A percentile compares a stretch with the other conserved stretches of the same genome.
Conservation (phyloP, 2,888 invertebrate species). For the Brenthis daphne region DNA sequence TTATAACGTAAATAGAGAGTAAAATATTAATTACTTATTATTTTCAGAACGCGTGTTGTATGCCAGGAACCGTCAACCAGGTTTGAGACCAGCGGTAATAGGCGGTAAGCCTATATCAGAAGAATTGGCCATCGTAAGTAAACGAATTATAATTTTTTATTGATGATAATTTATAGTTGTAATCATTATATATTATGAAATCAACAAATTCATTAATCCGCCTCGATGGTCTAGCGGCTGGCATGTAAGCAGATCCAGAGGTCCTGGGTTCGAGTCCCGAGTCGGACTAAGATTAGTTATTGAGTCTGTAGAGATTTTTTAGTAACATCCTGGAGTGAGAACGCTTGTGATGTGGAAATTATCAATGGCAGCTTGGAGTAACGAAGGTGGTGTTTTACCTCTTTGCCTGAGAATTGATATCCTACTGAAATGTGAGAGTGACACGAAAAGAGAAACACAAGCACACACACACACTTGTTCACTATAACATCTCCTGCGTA, state of each 20-base stretch:
- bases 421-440: too few species aligned
- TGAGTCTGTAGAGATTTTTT: too few species aligned
- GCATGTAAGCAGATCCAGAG: too few species aligned
- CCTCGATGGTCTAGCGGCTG: not conserved
- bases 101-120: conserved; percentile 85
- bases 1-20: not conserved
- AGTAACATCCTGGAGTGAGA: too few species aligned
- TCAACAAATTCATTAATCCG: not conserved
- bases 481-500: too few species aligned
- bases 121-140: conserved; percentile 84
- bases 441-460: too few species aligned
- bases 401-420: too few species aligned
- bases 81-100: conserved; percentile 78
- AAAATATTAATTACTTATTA: conserved; percentile 12
- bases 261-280: too few species aligned
- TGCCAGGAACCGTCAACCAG: conserved; percentile 79
- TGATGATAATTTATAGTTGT: not conserved
- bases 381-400: too few species aligned
- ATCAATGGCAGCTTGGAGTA: too few species aligned
- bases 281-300: too few species aligned
- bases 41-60: conserved; percentile 84
- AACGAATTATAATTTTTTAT: not conserved
- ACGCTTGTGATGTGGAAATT: not conserved
- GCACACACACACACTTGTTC: too few species aligned
- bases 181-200: not conserved